Evolutionary conservation across 2,797 vertebrate genomes (phyloP).

Genomic region (Microctenopoma lineatum): DNA sequence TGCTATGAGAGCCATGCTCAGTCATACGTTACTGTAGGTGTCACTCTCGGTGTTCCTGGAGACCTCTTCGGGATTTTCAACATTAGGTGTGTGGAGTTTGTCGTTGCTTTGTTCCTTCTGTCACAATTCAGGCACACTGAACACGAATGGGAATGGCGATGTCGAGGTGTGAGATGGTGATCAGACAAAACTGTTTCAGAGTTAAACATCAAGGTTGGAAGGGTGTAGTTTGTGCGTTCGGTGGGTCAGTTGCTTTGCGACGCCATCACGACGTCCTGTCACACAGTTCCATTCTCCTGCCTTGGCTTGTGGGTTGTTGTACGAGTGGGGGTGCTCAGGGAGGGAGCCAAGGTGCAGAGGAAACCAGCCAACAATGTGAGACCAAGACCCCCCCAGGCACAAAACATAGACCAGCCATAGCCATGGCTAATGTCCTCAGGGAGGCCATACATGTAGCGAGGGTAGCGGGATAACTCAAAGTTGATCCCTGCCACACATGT

Average conservation of each 20-base stretch:
- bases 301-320: conserved; percentile 90
- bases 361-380: conserved; percentile 94
- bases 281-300: conserved; percentile 94
- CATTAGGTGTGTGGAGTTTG: conserved; percentile 59
- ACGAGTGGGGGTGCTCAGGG: conserved; percentile 89
- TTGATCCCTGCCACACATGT: conserved; percentile 96
- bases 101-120: conserved; percentile 58
- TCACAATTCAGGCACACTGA: conserved; percentile 77
- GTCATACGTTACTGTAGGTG: conserved; percentile 55
- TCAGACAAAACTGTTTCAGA: conserved; percentile 71
- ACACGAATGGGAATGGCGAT: conserved; percentile 70
- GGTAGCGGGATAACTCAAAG: conserved; percentile 93
- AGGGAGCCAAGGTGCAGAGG: conserved; percentile 93
- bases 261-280: conserved; percentile 77
- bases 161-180: conserved; percentile 67
- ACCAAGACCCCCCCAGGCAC: conserved; percentile 94
- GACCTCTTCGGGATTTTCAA: conserved; percentile 41
- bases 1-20: conserved; percentile 63
- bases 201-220: conserved; percentile 74
- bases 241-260: conserved; percentile 50
- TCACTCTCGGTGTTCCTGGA: conserved; percentile 55
- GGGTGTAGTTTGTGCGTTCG: conserved; percentile 77
- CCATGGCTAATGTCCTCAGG: conserved; percentile 97
- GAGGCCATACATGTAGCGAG: conserved; percentile 92
- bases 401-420: conserved; percentile 98